These are phyloP conservation scores for Sinocyclocheilus maitianheensis DNA, from an alignment of 2,113 vertebrate genomes.

Conservation along the genomic window DNA sequence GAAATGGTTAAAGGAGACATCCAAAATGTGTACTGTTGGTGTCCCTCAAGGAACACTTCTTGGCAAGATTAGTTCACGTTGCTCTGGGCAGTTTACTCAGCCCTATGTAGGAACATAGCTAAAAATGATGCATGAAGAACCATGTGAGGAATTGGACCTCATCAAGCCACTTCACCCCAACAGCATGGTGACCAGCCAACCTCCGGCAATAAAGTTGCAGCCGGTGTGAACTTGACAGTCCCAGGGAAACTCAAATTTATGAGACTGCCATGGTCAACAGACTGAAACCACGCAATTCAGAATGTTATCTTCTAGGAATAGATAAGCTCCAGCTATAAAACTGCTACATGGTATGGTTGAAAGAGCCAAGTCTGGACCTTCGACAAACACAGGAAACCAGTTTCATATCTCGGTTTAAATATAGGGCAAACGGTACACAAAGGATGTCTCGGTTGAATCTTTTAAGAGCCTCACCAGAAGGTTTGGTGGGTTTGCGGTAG, in stretches of 20 bases:
- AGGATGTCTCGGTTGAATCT: not conserved
- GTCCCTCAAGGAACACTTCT: not conserved
- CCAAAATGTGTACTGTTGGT: too few species aligned
- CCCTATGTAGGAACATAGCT: not conserved
- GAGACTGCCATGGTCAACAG: not conserved
- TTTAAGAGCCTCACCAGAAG: constrained; percentile 78
- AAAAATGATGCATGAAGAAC: not conserved
- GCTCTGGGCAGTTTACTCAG: not conserved
- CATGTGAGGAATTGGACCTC: not conserved
- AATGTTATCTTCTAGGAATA: not conserved
- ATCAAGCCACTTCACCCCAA: too few species aligned
- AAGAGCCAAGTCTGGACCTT: not conserved
- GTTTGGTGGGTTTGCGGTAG: constrained; percentile 86
- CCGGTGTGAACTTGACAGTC: not conserved
- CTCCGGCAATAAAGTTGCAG: not conserved
- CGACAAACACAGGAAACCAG: not conserved
- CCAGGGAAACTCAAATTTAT: not conserved
- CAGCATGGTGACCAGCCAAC: not conserved
- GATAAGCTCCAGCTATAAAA: not conserved
- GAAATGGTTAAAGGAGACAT: too few species aligned
- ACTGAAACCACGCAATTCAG: not conserved
- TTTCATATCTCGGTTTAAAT: not conserved
- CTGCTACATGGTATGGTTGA: not conserved
- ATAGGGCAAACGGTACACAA: not conserved
- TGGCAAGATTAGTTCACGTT: not conserved